A percentile compares a stretch with the other conserved stretches of the same genome.
Evolutionary conservation across 1,140 invertebrate species (phyloP).

Genomic region (Chironomus striatipennis): DNA sequence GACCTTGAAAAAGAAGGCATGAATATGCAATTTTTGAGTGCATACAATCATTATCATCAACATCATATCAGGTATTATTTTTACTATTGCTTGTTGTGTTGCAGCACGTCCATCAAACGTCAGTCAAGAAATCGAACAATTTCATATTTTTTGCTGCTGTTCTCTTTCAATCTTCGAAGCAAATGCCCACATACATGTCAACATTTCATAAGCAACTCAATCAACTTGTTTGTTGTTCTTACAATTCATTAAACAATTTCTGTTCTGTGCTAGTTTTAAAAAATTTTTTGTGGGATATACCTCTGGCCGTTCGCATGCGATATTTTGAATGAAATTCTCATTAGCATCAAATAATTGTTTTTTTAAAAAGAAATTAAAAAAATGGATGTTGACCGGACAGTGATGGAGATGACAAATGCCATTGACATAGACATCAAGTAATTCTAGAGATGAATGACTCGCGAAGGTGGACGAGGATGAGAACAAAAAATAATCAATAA

Average conservation of each 20-base stretch:
- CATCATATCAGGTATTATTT: no score
- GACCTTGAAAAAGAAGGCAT: background rate
- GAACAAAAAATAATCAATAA: conserved; percentile 23
- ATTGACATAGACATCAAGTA: background rate
- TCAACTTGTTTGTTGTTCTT: background rate
- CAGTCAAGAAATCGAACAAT: conserved; percentile 1
- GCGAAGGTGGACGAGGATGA: no score
- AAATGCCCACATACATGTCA: background rate
- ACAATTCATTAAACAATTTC: background rate
- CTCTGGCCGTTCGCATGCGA: background rate
- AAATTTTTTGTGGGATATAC: no score
- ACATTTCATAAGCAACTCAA: conserved; percentile 21
- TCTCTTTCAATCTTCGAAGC: background rate
- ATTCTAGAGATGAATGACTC: background rate
- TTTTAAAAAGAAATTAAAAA: background rate
- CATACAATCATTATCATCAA: background rate
- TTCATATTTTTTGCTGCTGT: background rate
- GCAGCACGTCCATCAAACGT: conserved; percentile 17
- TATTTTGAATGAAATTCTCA: background rate
- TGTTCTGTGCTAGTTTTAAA: no score
- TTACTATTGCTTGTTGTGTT: no score
- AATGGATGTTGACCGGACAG: no score
- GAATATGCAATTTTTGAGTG: background rate
- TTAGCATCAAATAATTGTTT: background rate
- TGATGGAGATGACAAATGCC: background rate